Evolutionary conservation across 2,113 vertebrate genomes (phyloP).

Genomic region (Stercorarius parasiticus): DNA sequence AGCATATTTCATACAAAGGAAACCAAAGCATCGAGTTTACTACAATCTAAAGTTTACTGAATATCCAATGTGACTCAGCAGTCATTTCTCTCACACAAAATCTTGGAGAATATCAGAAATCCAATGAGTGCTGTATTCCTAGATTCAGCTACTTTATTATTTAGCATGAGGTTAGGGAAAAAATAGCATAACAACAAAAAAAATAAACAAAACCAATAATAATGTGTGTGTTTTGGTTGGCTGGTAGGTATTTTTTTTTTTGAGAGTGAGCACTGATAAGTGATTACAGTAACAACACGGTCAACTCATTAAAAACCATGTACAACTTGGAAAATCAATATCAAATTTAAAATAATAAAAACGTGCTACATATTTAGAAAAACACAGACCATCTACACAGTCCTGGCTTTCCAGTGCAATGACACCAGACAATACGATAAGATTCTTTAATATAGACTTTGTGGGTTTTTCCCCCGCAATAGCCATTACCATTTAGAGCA

Average conservation of each 20-base stretch:
- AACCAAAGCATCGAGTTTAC: not conserved
- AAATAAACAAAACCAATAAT: not conserved
- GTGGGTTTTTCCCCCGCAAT: not conserved
- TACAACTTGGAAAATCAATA: not conserved
- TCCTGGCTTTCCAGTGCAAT: not conserved
- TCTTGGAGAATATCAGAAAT: not conserved
- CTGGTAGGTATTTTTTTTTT: not conserved
- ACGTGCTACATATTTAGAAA: not conserved
- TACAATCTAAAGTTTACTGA: not conserved
- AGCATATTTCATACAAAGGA: not conserved
- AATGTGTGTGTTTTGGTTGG: not conserved
- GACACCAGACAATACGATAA: not conserved
- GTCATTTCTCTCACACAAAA: not conserved
- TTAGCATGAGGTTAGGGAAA: not conserved
- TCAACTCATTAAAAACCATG: not conserved
- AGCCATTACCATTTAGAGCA: not conserved
- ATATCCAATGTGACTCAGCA: not conserved
- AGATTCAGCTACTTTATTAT: not conserved
- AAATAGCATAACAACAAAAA: not conserved
- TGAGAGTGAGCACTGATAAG: accelerated
- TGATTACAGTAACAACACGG: not conserved
- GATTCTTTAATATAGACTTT: not conserved
- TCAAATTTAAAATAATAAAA: not conserved
- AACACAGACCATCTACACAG: not conserved
- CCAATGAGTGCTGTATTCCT: not conserved